These are phyloP conservation scores for Drosophila nigricruria DNA, from an alignment of 2,888 invertebrate genomes.

Conservation along the genomic window DNA sequence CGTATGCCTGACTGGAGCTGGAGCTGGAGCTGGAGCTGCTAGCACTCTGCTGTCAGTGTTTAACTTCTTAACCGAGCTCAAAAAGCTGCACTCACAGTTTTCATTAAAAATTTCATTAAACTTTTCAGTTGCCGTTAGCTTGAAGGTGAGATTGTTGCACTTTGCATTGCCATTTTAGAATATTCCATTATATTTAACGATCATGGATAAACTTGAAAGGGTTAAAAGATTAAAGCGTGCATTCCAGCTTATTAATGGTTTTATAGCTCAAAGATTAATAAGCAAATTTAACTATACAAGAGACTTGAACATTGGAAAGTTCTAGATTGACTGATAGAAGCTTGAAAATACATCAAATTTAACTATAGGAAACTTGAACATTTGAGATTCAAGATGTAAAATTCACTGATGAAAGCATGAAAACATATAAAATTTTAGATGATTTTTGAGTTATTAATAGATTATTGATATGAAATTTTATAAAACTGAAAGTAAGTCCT, in stretches of 20 bases:
- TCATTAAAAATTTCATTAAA: constrained; percentile 54
- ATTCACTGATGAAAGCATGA: too few relatives aligned
- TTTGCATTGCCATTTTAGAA: background rate
- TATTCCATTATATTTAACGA: constrained; percentile 1
- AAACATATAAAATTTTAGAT: background rate
- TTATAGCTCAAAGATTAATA: background rate
- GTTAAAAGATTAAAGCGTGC: background rate
- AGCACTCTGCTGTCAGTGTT: constrained; percentile 16
- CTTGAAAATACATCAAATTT: too few relatives aligned
- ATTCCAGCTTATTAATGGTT: background rate
- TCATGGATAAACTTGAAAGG: background rate
- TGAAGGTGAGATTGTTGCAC: constrained; percentile 4
- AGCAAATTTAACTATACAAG: background rate
- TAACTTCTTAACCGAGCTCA: constrained; percentile 23
- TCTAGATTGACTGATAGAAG: too few relatives aligned
- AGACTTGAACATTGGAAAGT: background rate
- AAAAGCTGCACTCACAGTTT: constrained; percentile 27
- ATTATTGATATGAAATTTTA: too few relatives aligned
- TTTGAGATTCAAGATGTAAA: too few relatives aligned
- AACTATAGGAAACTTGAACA: too few relatives aligned
- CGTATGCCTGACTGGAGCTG: constrained; percentile 29
- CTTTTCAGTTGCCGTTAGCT: constrained; percentile 4
- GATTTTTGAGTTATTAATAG: background rate
- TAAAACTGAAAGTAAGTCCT: too few relatives aligned
- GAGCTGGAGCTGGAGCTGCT: constrained; percentile 1